Conservation (phyloP, 2,888 invertebrate genomes). For the Cheilosia grossa region DNA sequence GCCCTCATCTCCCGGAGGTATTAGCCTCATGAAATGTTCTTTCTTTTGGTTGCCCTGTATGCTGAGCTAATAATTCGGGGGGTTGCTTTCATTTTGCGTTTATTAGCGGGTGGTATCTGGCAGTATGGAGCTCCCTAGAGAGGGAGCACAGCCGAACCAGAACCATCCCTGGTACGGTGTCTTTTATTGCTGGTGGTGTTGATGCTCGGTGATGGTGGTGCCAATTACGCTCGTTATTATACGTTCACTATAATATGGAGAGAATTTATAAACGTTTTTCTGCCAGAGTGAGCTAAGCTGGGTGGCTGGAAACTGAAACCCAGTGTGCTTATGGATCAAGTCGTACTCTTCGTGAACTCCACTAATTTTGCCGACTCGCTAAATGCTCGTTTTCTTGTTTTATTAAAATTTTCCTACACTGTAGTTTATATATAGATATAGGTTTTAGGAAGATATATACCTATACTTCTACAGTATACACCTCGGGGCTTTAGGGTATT, state of each 20-base stretch:
- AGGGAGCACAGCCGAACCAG: slow-evolving; percentile 13
- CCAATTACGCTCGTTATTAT: slow-evolving; percentile 75
- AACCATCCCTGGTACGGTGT: slow-evolving; percentile 17
- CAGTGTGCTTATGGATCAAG: slow-evolving; percentile 71
- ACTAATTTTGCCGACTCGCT: slow-evolving; percentile 72
- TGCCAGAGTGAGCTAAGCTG: background rate
- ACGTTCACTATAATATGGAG: slow-evolving; percentile 75
- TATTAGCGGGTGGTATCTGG: slow-evolving; percentile 51
- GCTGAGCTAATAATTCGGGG: slow-evolving; percentile 61
- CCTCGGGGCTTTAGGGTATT: slow-evolving; percentile 38
- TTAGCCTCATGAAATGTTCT: slow-evolving; percentile 20
- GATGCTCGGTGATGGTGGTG: slow-evolving; percentile 75
- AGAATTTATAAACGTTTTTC: slow-evolving; percentile 70
- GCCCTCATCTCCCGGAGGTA: slow-evolving; percentile 64
- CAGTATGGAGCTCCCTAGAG: slow-evolving; percentile 40
- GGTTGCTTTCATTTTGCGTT: slow-evolving; percentile 72
- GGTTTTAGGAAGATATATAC: background rate
- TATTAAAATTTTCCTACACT: slow-evolving; percentile 61
- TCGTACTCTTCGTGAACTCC: slow-evolving; percentile 55
- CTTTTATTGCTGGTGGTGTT: slow-evolving; percentile 75
- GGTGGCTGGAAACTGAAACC: slow-evolving; percentile 18
- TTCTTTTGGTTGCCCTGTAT: slow-evolving; percentile 37
- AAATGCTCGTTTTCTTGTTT: slow-evolving; percentile 73
- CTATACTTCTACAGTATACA: background rate
- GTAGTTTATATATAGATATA: background rate